These are phyloP conservation scores for Cryptotis parvus DNA, from an alignment of 2,113 vertebrate genomes.

Conservation along the genomic window DNA sequence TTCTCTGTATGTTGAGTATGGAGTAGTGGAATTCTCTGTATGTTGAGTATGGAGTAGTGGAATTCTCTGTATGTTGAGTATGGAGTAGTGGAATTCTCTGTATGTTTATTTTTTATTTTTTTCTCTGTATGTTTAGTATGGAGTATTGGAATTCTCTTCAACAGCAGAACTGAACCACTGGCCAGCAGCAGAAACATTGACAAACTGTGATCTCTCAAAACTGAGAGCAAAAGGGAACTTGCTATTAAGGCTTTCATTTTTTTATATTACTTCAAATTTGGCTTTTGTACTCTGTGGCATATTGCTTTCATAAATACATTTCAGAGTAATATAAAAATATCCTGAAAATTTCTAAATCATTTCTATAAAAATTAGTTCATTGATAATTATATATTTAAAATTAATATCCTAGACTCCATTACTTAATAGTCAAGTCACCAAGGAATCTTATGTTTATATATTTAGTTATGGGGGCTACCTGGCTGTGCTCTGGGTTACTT, in stretches of 20 bases:
- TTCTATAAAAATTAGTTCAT: background rate
- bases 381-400: background rate
- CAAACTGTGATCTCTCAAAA: no score
- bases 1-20: no score
- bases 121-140: slow-evolving; percentile 1
- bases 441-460: no score
- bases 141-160: background rate
- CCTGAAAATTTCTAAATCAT: background rate
- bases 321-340: background rate
- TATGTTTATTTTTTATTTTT: no score
- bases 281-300: background rate
- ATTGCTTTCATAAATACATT: background rate
- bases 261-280: background rate
- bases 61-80: no score
- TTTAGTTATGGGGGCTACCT: no score
- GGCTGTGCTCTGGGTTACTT: no score
- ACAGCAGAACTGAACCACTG: background rate
- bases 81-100: no score
- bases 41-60: no score
- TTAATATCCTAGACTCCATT: background rate
- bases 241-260: background rate
- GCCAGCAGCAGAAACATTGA: no score
- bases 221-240: background rate
- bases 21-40: no score
- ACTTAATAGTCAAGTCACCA: no score